Conservation (phyloP, 1,140 invertebrate species). For the Drosophila sp. region DNA sequence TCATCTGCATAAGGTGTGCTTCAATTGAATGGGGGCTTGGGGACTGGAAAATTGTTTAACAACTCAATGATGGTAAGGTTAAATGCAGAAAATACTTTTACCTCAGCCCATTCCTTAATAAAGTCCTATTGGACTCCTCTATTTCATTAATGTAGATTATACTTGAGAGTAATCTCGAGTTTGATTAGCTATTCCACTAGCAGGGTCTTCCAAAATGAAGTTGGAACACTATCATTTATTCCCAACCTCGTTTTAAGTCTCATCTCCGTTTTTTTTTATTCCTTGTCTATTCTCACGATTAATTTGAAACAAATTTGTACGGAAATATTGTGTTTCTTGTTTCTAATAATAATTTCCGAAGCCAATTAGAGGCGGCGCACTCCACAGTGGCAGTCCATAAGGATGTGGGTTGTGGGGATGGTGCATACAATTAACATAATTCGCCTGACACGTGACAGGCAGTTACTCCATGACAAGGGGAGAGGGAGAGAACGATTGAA, state of each 20-base stretch:
- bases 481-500: background rate
- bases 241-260: background rate
- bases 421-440: constrained; percentile 83
- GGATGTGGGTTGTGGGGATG: constrained; percentile 46
- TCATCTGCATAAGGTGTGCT: constrained; percentile 72
- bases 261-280: background rate
- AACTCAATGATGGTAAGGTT: constrained; percentile 37
- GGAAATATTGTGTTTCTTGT: constrained; percentile 10
- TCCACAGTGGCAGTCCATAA: constrained; percentile 6
- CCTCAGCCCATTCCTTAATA: no score
- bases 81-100: constrained; percentile 7
- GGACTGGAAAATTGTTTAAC: constrained; percentile 50
- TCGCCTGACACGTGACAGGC: constrained; percentile 79
- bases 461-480: background rate
- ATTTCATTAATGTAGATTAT: no score
- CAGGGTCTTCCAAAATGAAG: no score
- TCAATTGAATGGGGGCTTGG: constrained; percentile 58
- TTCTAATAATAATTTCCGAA: constrained; percentile 71
- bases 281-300: background rate
- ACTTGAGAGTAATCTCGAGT: background rate
- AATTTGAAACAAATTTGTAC: constrained; percentile 3
- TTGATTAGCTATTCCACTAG: no score
- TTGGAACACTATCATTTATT: background rate
- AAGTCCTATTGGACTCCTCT: no score
- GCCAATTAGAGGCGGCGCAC: constrained; percentile 71